A percentile compares a stretch with the other conserved stretches of the same genome.
Conservation (phyloP, 2,113 vertebrate genomes). For the Toxotes chatareus region DNA sequence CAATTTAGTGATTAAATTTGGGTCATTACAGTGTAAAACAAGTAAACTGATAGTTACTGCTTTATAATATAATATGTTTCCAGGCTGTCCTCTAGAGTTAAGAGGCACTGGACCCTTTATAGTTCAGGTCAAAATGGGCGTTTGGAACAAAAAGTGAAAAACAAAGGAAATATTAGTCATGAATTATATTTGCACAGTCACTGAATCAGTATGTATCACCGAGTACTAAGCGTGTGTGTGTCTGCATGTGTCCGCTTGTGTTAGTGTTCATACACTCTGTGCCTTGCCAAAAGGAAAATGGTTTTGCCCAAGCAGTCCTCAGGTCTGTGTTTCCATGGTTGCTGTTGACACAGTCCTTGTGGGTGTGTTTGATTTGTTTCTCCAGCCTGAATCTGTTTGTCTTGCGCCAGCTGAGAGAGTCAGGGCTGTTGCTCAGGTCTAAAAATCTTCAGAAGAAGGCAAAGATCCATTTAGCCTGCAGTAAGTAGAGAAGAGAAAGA, state of each 20-base stretch:
- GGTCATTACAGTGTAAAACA: no score
- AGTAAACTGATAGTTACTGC: no score
- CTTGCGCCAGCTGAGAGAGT: conserved; percentile 7
- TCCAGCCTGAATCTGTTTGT: conserved; percentile 26
- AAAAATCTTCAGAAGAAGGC: background rate
- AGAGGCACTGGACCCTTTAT: conserved; percentile 13
- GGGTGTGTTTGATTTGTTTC: conserved; percentile 58
- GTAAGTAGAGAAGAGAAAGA: background rate
- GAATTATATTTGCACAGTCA: conserved; percentile 56
- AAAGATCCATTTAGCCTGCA: background rate
- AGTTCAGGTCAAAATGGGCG: conserved; percentile 42
- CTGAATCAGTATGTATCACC: conserved; percentile 28
- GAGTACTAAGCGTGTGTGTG: background rate
- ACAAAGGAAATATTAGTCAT: conserved; percentile 65
- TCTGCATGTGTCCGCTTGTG: background rate
- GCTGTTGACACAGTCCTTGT: conserved; percentile 73
- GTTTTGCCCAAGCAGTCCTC: conserved; percentile 39
- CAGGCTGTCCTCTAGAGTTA: conserved; percentile 15
- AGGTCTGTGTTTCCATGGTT: conserved; percentile 67
- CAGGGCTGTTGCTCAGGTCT: background rate
- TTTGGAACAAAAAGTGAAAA: conserved; percentile 44
- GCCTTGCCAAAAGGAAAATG: conserved; percentile 19
- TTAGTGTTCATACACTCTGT: background rate
- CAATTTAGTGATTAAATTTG: no score
- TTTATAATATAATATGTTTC: background rate